These are phyloP conservation scores for Aphodius sticticus DNA, from an alignment of 2,888 invertebrate species.

Conservation along the genomic window DNA sequence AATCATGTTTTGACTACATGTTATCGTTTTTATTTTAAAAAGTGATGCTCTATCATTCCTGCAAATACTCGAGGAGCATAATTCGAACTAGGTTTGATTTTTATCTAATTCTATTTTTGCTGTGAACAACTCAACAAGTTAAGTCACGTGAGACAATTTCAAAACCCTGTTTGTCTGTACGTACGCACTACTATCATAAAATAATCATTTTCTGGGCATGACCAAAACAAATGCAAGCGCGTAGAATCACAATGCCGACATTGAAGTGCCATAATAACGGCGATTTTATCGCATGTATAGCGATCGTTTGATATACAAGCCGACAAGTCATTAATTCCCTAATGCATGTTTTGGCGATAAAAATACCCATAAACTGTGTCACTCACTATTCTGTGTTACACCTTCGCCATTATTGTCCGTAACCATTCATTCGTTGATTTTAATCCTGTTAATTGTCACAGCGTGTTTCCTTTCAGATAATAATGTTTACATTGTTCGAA, in stretches of 20 bases:
- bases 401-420: neutral
- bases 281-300: neutral
- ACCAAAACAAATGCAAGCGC: neutral
- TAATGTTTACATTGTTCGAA: neutral
- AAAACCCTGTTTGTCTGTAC: neutral
- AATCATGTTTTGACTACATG: no score
- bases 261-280: neutral
- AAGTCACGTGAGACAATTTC: neutral
- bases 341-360: neutral
- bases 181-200: neutral
- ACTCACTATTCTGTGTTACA: neutral
- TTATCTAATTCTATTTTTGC: neutral
- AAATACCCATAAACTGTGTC: slow-evolving; percentile 4
- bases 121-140: neutral
- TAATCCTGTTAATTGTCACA: neutral
- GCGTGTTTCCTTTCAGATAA: neutral
- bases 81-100: no score
- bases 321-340: neutral
- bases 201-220: neutral
- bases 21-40: no score
- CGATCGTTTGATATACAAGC: neutral
- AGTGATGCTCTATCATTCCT: no score
- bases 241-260: neutral
- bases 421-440: neutral
- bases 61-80: no score